These are phyloP conservation scores for Agapetus fuscipes DNA, from an alignment of 2,888 invertebrate genomes.

Conservation along the genomic window DNA sequence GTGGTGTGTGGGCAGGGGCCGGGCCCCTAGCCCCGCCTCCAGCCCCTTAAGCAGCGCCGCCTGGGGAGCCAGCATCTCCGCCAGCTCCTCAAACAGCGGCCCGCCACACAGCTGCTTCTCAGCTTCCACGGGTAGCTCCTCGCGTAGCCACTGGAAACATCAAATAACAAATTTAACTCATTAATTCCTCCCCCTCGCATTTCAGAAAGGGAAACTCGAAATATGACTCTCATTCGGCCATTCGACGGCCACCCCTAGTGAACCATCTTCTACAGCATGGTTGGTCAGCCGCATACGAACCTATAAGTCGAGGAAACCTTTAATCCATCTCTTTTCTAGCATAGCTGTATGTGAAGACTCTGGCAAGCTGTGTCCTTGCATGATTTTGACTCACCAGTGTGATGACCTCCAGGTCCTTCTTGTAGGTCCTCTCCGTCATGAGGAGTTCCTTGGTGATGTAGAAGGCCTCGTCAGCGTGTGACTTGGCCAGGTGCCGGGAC, in stretches of 20 bases:
- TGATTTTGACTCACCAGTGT: constrained; percentile 68
- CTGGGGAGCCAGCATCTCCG: constrained; percentile 75
- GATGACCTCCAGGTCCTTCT: constrained; percentile 86
- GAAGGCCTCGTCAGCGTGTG: constrained; percentile 58
- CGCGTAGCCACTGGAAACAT: constrained; percentile 58
- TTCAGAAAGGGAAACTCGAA: too few species aligned
- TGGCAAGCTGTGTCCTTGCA: too few species aligned
- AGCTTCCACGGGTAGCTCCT: constrained; percentile 54
- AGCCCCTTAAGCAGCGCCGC: constrained; percentile 69
- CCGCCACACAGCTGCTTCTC: constrained; percentile 29
- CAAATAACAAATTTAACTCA: background rate
- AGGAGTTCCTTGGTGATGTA: constrained; percentile 87
- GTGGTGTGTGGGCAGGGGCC: constrained; percentile 45
- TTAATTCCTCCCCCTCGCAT: background rate
- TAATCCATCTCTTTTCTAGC: too few species aligned
- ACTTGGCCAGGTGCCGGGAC: constrained; percentile 25
- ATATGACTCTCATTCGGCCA: too few species aligned
- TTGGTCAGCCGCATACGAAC: too few species aligned
- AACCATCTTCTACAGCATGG: too few species aligned
- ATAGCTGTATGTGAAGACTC: too few species aligned
- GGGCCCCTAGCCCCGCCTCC: constrained; percentile 62
- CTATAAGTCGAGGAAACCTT: too few species aligned
- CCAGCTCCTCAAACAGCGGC: constrained; percentile 39
- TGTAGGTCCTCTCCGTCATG: constrained; percentile 93
- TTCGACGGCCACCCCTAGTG: too few species aligned